Evolutionary conservation across 2,797 vertebrate genomes (phyloP).

Genomic region (Streptopelia turtur): DNA sequence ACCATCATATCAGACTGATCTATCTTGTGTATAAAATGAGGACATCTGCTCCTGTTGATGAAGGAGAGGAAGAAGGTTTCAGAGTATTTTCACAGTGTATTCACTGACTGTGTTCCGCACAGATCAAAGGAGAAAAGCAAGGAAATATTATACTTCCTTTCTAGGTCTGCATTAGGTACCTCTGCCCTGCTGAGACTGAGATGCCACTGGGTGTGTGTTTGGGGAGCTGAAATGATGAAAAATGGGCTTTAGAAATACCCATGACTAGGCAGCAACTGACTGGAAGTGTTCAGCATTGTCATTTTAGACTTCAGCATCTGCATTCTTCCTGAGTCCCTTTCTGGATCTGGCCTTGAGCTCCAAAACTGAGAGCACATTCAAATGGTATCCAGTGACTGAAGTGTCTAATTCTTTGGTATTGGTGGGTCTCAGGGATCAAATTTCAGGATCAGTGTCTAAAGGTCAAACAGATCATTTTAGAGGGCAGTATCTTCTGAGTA

Average conservation of each 20-base stretch:
- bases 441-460: not conserved
- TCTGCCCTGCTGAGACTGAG: not conserved
- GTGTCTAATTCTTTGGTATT: not conserved
- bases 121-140: not conserved
- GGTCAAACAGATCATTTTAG: not conserved
- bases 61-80: not conserved
- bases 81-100: fast-evolving
- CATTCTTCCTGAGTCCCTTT: not conserved
- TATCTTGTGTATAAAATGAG: not conserved
- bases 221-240: not conserved
- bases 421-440: not conserved
- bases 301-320: constrained; percentile 25
- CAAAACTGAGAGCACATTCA: not conserved
- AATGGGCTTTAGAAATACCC: not conserved
- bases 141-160: not conserved
- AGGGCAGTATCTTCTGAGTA: not conserved
- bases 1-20: not conserved
- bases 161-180: not conserved
- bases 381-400: not conserved
- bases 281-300: not conserved
- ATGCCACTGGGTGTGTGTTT: fast-evolving
- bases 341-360: constrained; percentile 10
- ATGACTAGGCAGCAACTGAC: not conserved
- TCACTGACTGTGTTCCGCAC: not conserved
- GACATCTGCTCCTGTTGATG: not conserved